A percentile compares a stretch with the other conserved stretches of the same genome.
These are phyloP conservation scores for Corythucha ciliata DNA, from an alignment of 2,888 invertebrate species.

Conservation along the genomic window DNA sequence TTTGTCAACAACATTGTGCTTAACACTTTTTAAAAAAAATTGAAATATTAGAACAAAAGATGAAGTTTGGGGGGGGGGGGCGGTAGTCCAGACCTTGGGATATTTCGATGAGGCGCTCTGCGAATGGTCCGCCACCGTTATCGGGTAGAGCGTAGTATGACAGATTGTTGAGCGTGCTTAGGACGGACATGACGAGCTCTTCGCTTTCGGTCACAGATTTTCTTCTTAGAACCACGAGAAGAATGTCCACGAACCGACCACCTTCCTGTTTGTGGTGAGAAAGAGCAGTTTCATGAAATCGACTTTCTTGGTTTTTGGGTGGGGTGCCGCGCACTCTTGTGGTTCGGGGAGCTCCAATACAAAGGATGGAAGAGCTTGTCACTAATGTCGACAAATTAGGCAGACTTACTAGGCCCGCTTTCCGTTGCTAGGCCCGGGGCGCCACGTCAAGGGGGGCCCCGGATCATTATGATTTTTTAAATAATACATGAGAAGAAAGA, in stretches of 20 bases:
- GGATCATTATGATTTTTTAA: too few relatives aligned
- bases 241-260: conserved; percentile 40
- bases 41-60: background rate
- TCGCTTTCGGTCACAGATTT: conserved; percentile 49
- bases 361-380: too few relatives aligned
- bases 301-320: background rate
- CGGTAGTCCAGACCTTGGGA: conserved; percentile 42
- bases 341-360: background rate
- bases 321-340: background rate
- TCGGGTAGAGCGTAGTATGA: conserved; percentile 59
- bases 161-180: conserved; percentile 76
- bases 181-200: conserved; percentile 65
- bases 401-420: too few relatives aligned
- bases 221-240: conserved; percentile 39
- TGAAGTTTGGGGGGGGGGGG: background rate
- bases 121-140: conserved; percentile 43
- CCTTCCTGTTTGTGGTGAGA: conserved; percentile 27
- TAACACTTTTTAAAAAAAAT: conserved; percentile 42
- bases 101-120: conserved; percentile 45
- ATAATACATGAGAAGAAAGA: too few relatives aligned
- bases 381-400: too few relatives aligned
- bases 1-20: conserved; percentile 43
- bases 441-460: too few relatives aligned
- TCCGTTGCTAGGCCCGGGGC: too few relatives aligned
- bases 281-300: background rate